Evolutionary conservation across 2,888 invertebrate species (phyloP).

Genomic region (Cantharis lateralis): DNA sequence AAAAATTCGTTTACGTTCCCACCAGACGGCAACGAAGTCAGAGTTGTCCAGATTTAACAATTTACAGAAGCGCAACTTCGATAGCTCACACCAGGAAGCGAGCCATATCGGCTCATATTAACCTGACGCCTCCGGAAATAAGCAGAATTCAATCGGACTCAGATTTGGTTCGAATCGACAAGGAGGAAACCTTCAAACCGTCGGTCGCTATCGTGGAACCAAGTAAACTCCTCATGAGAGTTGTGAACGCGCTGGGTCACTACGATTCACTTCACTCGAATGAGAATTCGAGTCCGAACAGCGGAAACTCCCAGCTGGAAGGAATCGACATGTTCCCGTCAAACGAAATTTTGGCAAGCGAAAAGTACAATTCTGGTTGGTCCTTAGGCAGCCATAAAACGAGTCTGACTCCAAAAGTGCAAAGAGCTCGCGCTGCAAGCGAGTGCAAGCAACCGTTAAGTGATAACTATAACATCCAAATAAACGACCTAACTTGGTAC

Average conservation of each 20-base stretch:
- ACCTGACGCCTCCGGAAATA: conserved; percentile 47
- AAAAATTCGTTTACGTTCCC: conserved; percentile 57
- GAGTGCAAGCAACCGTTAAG: conserved; percentile 56
- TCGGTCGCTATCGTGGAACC: conserved; percentile 74
- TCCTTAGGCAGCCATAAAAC: conserved; percentile 57
- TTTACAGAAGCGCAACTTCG: conserved; percentile 56
- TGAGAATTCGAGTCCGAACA: background rate
- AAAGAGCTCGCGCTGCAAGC: conserved; percentile 67
- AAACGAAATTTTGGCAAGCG: conserved; percentile 74
- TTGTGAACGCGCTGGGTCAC: conserved; percentile 77
- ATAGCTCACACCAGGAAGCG: conserved; percentile 57
- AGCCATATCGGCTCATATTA: conserved; percentile 68
- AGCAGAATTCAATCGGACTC: conserved; percentile 76
- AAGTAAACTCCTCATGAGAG: conserved; percentile 74
- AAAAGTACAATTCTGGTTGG: conserved; percentile 61
- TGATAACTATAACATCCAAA: conserved; percentile 42
- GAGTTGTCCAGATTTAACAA: conserved; percentile 75
- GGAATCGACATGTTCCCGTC: conserved; percentile 75
- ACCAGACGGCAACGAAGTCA: conserved; percentile 61
- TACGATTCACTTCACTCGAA: conserved; percentile 50
- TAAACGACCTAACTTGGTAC: conserved; percentile 69
- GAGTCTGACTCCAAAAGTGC: conserved; percentile 52
- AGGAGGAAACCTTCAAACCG: conserved; percentile 72
- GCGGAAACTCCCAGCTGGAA: conserved; percentile 56
- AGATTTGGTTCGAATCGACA: conserved; percentile 77